phyloP scores from a whole-genome alignment of 1,140 invertebrate species.

The Drosophila tristis region DNA sequence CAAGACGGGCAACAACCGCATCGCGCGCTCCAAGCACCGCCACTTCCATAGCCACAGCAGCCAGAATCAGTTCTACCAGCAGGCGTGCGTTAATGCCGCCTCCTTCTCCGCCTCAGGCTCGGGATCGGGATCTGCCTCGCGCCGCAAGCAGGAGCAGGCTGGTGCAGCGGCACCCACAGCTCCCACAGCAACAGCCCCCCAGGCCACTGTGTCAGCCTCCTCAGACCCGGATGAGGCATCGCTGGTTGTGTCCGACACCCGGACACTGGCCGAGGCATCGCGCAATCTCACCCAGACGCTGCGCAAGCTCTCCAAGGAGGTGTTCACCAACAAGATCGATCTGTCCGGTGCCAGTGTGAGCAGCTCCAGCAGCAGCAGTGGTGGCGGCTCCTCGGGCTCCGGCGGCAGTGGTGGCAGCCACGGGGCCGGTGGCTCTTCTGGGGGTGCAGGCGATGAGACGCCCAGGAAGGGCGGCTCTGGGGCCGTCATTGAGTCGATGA shows the following conservation, averaged over 20 bases:
- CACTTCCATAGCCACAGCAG: slow-evolving; percentile 69
- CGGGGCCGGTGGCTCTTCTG: slow-evolving; percentile 1
- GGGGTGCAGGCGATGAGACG: slow-evolving; percentile 80
- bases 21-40: slow-evolving; percentile 68
- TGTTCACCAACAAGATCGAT: slow-evolving; percentile 89
- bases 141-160: slow-evolving; percentile 34
- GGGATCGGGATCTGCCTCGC: not conserved
- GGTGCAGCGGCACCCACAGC: slow-evolving; percentile 28
- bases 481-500: slow-evolving; percentile 96
- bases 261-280: slow-evolving; percentile 93
- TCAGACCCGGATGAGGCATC: slow-evolving; percentile 67
- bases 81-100: slow-evolving; percentile 14
- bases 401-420: slow-evolving; percentile 34
- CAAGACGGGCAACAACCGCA: slow-evolving; percentile 78
- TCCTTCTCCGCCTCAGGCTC: slow-evolving; percentile 9
- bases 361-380: slow-evolving; percentile 7
- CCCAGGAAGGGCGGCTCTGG: slow-evolving; percentile 87
- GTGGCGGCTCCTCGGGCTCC: slow-evolving; percentile 5
- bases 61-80: slow-evolving; percentile 22
- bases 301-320: slow-evolving; percentile 95
- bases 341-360: slow-evolving; percentile 72
- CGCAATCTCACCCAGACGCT: slow-evolving; percentile 96
- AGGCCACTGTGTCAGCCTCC: slow-evolving; percentile 7
- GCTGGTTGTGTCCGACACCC: slow-evolving; percentile 87
- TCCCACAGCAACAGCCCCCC: slow-evolving; percentile 23